A percentile compares a stretch with the other conserved stretches of the same genome.
Evolutionary conservation across 2,888 invertebrate genomes (phyloP).

Genomic region (Sesia bembeciformis): DNA sequence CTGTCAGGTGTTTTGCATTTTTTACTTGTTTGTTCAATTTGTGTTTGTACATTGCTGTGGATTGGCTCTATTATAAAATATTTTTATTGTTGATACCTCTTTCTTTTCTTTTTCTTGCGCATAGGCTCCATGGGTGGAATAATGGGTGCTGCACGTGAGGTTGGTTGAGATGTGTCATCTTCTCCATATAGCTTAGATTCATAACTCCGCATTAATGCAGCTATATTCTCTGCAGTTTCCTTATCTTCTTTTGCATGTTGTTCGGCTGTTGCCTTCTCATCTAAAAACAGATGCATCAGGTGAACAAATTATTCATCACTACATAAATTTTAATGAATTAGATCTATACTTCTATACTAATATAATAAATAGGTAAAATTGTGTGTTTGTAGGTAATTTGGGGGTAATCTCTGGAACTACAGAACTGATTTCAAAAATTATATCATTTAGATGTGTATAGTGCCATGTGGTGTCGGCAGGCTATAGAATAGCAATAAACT

Average conservation of each 20-base stretch:
- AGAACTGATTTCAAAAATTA: too few species aligned
- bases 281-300: conserved; percentile 12
- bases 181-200: conserved; percentile 53
- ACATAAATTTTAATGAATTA: background rate
- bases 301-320: background rate
- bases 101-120: conserved; percentile 61
- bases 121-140: conserved; percentile 37
- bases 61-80: too few species aligned
- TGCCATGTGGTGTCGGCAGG: too few species aligned
- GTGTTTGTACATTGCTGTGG: too few species aligned
- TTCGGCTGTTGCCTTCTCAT: conserved; percentile 33
- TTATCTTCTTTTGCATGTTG: conserved; percentile 46
- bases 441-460: too few species aligned
- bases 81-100: conserved; percentile 29
- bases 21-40: too few species aligned
- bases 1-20: too few species aligned
- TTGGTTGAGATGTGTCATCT: conserved; percentile 65
- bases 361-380: background rate
- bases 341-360: too few species aligned
- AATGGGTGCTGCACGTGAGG: conserved; percentile 48
- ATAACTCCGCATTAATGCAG: conserved; percentile 43
- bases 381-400: background rate
- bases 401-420: too few species aligned
- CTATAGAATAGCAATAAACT: too few species aligned
- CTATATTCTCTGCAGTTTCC: conserved; percentile 44